A percentile compares a stretch with the other conserved stretches of the same genome.
These are phyloP conservation scores for Coelinius sp. DNA, from an alignment of 2,888 invertebrate genomes.

Conservation along the genomic window DNA sequence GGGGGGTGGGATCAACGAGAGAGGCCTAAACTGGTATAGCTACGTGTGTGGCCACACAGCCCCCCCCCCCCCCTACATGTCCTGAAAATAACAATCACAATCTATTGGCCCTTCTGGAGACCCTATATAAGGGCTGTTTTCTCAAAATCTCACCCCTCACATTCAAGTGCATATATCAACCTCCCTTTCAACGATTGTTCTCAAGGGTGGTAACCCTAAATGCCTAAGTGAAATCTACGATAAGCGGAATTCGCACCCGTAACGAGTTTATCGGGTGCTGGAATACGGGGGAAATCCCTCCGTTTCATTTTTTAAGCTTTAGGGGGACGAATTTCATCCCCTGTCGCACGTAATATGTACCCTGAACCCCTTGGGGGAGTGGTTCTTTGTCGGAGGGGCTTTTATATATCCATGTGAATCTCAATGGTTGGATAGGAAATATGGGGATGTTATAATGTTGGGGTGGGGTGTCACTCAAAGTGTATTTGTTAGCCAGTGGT, in stretches of 20 bases:
- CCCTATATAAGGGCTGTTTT: background rate
- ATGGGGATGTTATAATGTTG: background rate
- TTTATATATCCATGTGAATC: background rate
- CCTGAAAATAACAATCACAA: conserved; percentile 60
- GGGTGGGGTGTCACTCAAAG: background rate
- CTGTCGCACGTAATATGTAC: conserved; percentile 14
- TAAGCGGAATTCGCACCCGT: conserved; percentile 66
- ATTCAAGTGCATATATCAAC: background rate
- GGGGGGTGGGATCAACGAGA: conserved; percentile 41
- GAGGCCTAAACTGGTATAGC: conserved; percentile 14
- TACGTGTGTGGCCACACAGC: conserved; percentile 36
- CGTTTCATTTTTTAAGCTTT: conserved; percentile 11
- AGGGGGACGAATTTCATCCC: background rate
- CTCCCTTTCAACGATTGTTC: conserved; percentile 2
- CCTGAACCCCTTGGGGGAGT: conserved; percentile 23
- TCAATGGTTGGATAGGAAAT: background rate
- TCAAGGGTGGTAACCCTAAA: conserved; percentile 41
- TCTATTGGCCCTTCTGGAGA: conserved; percentile 40
- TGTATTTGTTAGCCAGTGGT: background rate
- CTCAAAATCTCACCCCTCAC: background rate
- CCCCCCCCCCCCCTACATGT: conserved; percentile 41
- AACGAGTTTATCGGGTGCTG: conserved; percentile 65
- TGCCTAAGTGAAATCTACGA: conserved; percentile 56
- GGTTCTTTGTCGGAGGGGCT: conserved; percentile 14
- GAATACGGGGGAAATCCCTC: background rate